Percentiles rank a stretch among this genome's conserved stretches.
Evolutionary conservation across 2,113 vertebrate species (phyloP).

Genomic region (Cromileptes altivelis): DNA sequence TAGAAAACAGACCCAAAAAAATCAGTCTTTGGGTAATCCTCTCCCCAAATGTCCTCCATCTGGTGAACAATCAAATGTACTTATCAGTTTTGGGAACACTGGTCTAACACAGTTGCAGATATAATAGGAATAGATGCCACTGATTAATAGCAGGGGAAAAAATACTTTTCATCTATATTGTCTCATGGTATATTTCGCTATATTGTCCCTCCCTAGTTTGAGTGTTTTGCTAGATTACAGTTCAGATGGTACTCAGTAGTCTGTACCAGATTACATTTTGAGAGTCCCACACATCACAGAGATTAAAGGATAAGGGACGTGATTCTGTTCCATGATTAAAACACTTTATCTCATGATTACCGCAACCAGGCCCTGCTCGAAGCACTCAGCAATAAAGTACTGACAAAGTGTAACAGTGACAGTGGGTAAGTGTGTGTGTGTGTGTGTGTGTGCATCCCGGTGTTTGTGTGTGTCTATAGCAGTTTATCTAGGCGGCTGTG

Average conservation of each 20-base stretch:
- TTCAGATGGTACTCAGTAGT: neutral
- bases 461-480: constrained; percentile 19
- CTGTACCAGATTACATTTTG: constrained; percentile 35
- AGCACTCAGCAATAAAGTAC: constrained; percentile 42
- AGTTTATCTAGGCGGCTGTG: constrained; percentile 14
- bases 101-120: neutral
- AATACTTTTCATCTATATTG: neutral
- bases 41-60: neutral
- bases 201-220: too few relatives aligned
- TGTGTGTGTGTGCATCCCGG: constrained; percentile 9
- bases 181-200: neutral
- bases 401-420: constrained; percentile 30
- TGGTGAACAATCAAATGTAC: neutral
- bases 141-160: neutral
- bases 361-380: constrained; percentile 26
- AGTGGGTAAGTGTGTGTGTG: constrained; percentile 19
- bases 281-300: constrained; percentile 52
- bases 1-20: neutral
- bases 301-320: constrained; percentile 65
- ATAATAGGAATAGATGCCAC: neutral
- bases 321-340: constrained; percentile 64
- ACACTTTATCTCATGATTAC: constrained; percentile 69
- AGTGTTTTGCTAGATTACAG: neutral
- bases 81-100: neutral
- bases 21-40: neutral